Evolutionary conservation across 2,113 vertebrate species (phyloP), one percentile per base, ranked within the genome.

Genomic region (Xiphophorus hellerii): DNA sequence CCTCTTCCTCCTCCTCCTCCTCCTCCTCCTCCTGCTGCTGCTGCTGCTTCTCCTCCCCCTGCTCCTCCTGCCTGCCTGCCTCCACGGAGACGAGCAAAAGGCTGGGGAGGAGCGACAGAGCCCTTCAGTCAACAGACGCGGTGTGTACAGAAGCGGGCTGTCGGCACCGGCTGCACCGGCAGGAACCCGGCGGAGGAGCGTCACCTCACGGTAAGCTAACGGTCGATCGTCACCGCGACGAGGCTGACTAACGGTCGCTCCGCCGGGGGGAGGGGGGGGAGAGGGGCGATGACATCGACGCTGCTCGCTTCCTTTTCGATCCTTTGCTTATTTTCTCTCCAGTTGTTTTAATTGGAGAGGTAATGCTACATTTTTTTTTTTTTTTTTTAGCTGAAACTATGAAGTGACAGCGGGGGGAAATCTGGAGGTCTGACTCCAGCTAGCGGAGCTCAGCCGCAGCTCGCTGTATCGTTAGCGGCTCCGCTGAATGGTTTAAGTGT

Each of bases 151-250:
- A 62, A 68, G 81, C 69, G n/a, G 71, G 71, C 25, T 17, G 51
- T 30, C 65, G 66, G 67, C 66, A 66, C 39, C 68, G 61, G 30
- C 69, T 66, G 28, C 76, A 65, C 71, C 81, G 81, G 77, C 84
- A 81, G 51, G 60, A 84, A 74, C 28, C 71, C 69, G 78, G 3
- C 81, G 66, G 72, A 71, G 68, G 66, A 58, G 44, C 64, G 1
- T 20, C 85, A 69, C 14, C 66, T 80, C 13, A 81, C 84, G 91
- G 91, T 92, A 91, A 92, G 91, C 42, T 68, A 70, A 75, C 77
- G 80, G 77, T 20, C 78, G 7, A 2, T 5, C 8, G 14, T 25
- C 29, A 31, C 44, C n/a, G 31, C 73, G 29, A 25, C 58, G 75
- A 68, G 51, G 71, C 33, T 14, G 51, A 61, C 35, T 37, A 73